Evolutionary conservation across 2,888 invertebrate genomes (phyloP).

Genomic region (Thelaira solivaga): DNA sequence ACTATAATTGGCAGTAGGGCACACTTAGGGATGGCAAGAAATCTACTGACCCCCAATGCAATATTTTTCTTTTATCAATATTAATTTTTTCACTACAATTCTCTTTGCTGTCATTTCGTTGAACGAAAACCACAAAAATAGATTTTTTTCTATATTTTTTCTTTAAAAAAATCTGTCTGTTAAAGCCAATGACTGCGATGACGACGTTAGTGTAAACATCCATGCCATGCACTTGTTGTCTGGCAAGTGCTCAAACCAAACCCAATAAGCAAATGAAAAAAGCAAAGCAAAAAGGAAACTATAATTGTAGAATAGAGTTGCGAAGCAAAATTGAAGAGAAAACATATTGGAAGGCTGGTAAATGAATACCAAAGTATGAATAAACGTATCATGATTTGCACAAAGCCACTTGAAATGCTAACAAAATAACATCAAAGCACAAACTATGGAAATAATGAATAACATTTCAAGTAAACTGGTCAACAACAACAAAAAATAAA

Average conservation of each 20-base stretch:
- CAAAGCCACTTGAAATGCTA: background rate
- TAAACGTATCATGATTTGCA: too few relatives aligned
- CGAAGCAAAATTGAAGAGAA: too few relatives aligned
- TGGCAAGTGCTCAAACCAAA: constrained; percentile 10
- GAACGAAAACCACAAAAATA: constrained; percentile 10
- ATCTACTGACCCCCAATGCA: background rate
- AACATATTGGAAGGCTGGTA: background rate
- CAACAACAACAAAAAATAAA: constrained; percentile 16
- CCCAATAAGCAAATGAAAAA: constrained; percentile 13
- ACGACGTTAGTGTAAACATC: background rate
- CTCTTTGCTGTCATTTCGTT: background rate
- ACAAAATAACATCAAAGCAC: background rate
- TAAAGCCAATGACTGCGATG: constrained; percentile 1
- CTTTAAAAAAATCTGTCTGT: background rate
- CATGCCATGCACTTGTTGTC: background rate
- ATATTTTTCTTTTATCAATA: background rate
- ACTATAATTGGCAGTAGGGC: too few relatives aligned
- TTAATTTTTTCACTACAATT: background rate
- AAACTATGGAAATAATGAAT: background rate
- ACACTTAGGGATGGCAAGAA: background rate
- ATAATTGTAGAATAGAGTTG: too few relatives aligned
- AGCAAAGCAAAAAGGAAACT: background rate
- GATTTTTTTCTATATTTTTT: background rate
- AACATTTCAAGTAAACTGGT: constrained; percentile 10
- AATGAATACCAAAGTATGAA: background rate